phyloP scores from a whole-genome alignment of 2,888 invertebrate species.

The Drymonia ruficornis region DNA sequence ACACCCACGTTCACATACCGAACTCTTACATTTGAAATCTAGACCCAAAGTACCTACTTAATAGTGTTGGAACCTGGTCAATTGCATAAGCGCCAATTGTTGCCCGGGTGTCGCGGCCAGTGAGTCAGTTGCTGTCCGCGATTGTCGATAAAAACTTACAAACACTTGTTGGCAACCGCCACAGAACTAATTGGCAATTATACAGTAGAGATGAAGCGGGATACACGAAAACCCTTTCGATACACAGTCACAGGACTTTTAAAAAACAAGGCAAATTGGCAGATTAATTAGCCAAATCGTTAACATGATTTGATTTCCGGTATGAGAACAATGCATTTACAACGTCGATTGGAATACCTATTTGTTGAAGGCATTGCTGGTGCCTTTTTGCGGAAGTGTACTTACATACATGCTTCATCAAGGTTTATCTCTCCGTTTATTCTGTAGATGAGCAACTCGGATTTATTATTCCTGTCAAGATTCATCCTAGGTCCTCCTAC shows the following conservation, averaged over 20 bases:
- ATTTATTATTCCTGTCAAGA: no score
- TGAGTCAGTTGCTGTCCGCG: constrained; percentile 59
- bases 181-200: constrained; percentile 67
- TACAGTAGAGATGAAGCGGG: constrained; percentile 24
- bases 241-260: constrained; percentile 16
- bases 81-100: constrained; percentile 73
- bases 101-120: constrained; percentile 49
- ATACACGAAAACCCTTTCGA: constrained; percentile 17
- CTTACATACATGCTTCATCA: no score
- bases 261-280: constrained; percentile 23
- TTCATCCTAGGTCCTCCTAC: no score
- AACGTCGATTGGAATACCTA: neutral
- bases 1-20: constrained; percentile 4
- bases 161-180: constrained; percentile 62
- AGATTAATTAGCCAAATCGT: constrained; percentile 27
- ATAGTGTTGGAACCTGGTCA: constrained; percentile 59
- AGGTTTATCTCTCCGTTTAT: neutral
- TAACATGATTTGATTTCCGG: constrained; percentile 31
- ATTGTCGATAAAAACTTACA: constrained; percentile 56
- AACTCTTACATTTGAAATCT: constrained; percentile 18
- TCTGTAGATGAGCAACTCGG: no score
- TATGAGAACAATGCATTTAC: constrained; percentile 16
- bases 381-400: neutral
- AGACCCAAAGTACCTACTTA: constrained; percentile 18
- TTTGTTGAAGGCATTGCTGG: neutral